Evolutionary conservation across 2,888 invertebrate species (phyloP).

Genomic region (Nephrotoma appendiculata): DNA sequence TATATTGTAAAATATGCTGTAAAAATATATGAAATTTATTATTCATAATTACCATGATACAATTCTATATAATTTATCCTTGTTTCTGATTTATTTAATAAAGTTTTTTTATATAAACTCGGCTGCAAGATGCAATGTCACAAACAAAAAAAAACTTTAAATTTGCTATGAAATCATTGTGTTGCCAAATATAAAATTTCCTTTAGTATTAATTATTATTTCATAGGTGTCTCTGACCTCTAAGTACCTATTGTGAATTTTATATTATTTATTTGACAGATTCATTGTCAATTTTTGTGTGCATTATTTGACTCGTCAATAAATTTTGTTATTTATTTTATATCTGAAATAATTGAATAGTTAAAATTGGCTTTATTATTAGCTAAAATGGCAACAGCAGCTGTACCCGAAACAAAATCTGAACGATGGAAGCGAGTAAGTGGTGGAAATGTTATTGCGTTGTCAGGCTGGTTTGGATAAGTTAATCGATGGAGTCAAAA

Average conservation of each 20-base stretch:
- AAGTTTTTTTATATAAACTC: neutral
- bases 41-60: neutral
- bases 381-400: neutral
- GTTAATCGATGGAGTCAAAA: neutral
- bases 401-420: neutral
- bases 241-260: neutral
- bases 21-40: neutral
- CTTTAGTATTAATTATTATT: neutral
- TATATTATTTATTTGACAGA: neutral
- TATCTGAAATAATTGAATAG: neutral
- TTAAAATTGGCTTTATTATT: neutral
- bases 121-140: neutral
- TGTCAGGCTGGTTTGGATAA: neutral
- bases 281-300: neutral
- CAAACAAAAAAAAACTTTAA: neutral
- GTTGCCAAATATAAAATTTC: neutral
- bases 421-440: neutral
- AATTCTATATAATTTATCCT: neutral
- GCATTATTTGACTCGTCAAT: neutral
- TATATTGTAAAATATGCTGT: neutral
- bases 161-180: neutral
- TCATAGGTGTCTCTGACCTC: neutral
- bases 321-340: neutral
- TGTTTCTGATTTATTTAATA: neutral
- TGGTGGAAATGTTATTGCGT: neutral